Evolutionary conservation across 2,797 vertebrate genomes (phyloP).

Genomic region (Lithobates pipiens): DNA sequence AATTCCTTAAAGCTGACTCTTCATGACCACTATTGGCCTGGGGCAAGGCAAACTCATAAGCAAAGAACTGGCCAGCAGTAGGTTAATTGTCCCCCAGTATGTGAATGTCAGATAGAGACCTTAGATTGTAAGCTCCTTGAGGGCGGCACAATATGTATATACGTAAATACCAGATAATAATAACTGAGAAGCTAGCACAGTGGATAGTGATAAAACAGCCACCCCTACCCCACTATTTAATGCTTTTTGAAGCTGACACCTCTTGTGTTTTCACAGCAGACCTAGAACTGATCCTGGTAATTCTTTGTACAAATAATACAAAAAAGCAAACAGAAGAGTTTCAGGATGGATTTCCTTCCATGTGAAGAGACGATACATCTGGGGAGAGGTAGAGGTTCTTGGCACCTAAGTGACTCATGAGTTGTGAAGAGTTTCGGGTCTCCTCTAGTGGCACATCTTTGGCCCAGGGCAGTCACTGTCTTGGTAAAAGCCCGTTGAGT

Average conservation of each 20-base stretch:
- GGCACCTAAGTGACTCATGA: slow-evolving; percentile 35
- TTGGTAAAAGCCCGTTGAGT: neutral
- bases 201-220: neutral
- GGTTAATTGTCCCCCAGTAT: too few relatives aligned
- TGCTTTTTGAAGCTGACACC: neutral
- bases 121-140: too few relatives aligned
- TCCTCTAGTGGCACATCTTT: slow-evolving; percentile 38
- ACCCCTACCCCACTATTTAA: neutral
- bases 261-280: neutral
- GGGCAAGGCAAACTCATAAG: too few relatives aligned
- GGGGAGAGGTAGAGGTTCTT: slow-evolving; percentile 29
- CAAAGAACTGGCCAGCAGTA: too few relatives aligned
- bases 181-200: neutral
- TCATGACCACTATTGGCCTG: too few relatives aligned
- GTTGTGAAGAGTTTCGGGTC: neutral
- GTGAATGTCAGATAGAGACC: too few relatives aligned
- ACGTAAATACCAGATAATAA: too few relatives aligned
- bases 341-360: too few relatives aligned
- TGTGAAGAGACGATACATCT: too few relatives aligned
- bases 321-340: too few relatives aligned
- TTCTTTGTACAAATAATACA: neutral
- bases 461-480: slow-evolving; percentile 24
- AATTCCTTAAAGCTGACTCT: too few relatives aligned
- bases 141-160: too few relatives aligned
- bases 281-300: neutral